Conservation (phyloP, 2,888 invertebrate species). For the Holacanthella duospinosa region DNA sequence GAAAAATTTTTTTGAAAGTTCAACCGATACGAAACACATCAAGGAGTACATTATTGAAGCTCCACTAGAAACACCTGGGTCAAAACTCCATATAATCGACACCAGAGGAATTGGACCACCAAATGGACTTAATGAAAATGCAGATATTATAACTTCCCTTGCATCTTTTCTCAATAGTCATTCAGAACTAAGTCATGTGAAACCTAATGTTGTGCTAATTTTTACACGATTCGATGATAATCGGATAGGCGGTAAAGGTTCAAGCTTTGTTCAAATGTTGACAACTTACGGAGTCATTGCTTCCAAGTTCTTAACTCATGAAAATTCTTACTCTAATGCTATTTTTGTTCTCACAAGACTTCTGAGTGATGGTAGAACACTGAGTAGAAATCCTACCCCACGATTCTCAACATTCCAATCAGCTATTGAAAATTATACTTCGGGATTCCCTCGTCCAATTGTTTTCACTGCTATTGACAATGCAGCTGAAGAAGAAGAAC, state of each 20-base stretch:
- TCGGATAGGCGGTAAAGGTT: too few species aligned
- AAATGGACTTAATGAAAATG: constrained; percentile 12
- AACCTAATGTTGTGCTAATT: constrained; percentile 6
- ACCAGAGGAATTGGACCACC: constrained; percentile 8
- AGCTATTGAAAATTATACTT: not conserved
- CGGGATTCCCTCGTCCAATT: not conserved
- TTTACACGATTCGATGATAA: too few species aligned
- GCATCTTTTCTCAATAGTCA: not conserved
- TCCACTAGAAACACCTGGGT: not conserved
- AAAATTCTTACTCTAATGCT: too few species aligned
- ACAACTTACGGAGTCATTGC: too few species aligned
- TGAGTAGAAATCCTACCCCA: constrained; percentile 3
- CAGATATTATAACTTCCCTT: constrained; percentile 1
- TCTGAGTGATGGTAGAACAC: constrained; percentile 10
- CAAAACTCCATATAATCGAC: constrained; percentile 4
- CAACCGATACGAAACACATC: too few species aligned
- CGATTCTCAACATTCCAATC: constrained; percentile 5
- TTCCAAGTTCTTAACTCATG: too few species aligned
- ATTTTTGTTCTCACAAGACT: too few species aligned
- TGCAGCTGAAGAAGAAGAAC: constrained; percentile 13
- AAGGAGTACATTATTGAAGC: constrained; percentile 7
- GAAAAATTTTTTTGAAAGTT: too few species aligned
- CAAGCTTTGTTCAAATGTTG: too few species aligned
- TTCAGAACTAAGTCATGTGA: not conserved
- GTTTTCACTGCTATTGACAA: constrained; percentile 5